Base-by-base conservation (phyloP, 1,140 invertebrate species). In the Platyura marginata region DNA sequence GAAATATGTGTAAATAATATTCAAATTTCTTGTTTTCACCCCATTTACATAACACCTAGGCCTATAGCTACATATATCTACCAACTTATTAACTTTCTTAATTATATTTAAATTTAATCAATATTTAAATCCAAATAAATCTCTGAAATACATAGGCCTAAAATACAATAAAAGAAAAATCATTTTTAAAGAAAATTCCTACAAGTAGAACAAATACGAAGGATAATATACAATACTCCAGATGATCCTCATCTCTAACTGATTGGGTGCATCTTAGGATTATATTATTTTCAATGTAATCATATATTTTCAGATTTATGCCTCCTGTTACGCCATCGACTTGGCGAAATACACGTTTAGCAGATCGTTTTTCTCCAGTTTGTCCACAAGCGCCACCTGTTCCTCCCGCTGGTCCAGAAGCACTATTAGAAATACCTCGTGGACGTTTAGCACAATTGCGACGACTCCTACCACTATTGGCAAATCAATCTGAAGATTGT, bases 401-500 rank as follows among this genome's bases (percentile, higher is more conserved):
- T 54, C 74, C 79, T 44, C 66, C 60, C 48, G 75, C 76, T 48
- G 72, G 76, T 45, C 77, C 81, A 19, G 82, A 88, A 50, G 76
- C 81, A 2, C 63, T 79, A 20, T 62, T 81, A 47, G 67, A 76
- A 48, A 75, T 85, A 51, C 88, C 92, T 8, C 69, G 79, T 23
- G 80, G 77, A 11, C 71, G 85, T 16, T 72, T 91, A 23, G 72
- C 78, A 21, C 81, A 88, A 56, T 69, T 95, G 21, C 77, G 85
- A 50, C 74, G 80, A 47, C 67, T 95, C 47, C 65, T 82, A 42
- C 82, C 86, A 8, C 68, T 85, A 47, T 69, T 95, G 25, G 73
- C 72, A 48, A 87, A 94, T 57, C 88, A 94, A 68, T 89, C 80
- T 62, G 93, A 97, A 69, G 93, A 98, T 69, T 98, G 93, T 62